Base-by-base conservation (phyloP, 2,797 vertebrate genomes). In the Bradypodion ventrale region DNA sequence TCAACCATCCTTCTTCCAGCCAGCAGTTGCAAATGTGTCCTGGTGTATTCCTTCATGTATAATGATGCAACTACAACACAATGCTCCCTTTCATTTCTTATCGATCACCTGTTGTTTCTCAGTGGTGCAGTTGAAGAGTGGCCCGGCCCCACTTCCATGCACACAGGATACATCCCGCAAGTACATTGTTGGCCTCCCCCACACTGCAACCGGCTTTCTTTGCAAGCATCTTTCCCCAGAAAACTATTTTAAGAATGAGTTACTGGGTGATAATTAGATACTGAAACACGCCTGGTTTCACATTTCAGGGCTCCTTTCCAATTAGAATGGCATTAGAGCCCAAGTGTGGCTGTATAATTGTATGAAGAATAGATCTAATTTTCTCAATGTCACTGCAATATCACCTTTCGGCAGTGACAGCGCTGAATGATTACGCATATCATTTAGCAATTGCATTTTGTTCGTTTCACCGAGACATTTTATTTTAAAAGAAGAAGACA, bases 361-460 rank as follows among this genome's bases (percentile, higher is more conserved):
- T 94, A 94, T 95, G 95, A 97, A 96, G 95, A 96, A 96, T 94
- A 96, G 95, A 95, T 95, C 93, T 94, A 95, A 96, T 96, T 96
- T 96, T 95, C 96, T 95, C 95, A 96, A 94, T 97, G 96, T 96
- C 96, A 96, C 88, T 95, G 92, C 93, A 96, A 94, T 96, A 97
- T 95, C 95, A 96, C 94, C 96, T 96, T 96, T 95, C 85, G 89
- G 90, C 90, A 92, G 90, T 95, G 96, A 95, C 87, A 79, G 89
- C 86, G 81, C 92, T 93, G 95, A 96, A 95, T 96, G 96, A 96
- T 97, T 95, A 96, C 65, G 84, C 95, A 96, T 96, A 95, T 96
- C 93, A 96, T 96, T 95, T 95, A 93, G 94, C 96, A 95, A 96
- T 95, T 95, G 92, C 93, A 90, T 95, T 96, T 96, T 95, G 95